Base-by-base conservation (phyloP, 2,797 vertebrate genomes). In the Lutjanus campechanus region DNA sequence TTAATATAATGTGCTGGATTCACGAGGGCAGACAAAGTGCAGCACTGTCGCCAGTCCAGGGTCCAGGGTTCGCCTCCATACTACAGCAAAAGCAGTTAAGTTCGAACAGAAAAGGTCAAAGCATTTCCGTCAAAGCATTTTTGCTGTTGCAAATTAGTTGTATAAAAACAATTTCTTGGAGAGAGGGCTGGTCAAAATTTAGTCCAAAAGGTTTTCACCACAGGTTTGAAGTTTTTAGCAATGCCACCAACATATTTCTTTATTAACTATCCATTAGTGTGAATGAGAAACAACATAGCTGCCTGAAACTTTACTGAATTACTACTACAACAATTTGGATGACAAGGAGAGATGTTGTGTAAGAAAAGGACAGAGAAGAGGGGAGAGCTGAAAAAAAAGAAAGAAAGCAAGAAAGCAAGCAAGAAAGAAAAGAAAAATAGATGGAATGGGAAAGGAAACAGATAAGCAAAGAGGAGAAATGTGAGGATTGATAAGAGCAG, bases 401-500 rank as follows among this genome's bases (percentile, higher is more conserved):
- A 61, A 13, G 44, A 59, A 53, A 63, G 44, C 60, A 69, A 20
- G n/a, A 43, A 65, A 58, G 3, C 6, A 3, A 58, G 41, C 6
- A 3, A 58, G 41, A 20, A 60, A 22, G 17, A 60, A 49, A 50
- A 7, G 25, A 55, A 54, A 53, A 58, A 43, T 53, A 20, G 15
- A 20, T 13, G 25, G 11, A 25, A 62, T 58, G 36, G 11, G 25
- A 59, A 16, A 49, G 43, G 12, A 60, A 64, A 41, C 16, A 70
- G 76, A 78, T 77, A 67, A 83, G 74, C 4, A 10, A 51, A 56
- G 44, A 60, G 64, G 46, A 3, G 65, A 69, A 44, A 83, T 81
- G 59, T 53, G 43, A 76, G 79, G 55, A 36, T 11, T 56, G 74
- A 80, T 83, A 76, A 56, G 51, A 79, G 69, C 59, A 44, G 77